Conservation (phyloP, 2,113 vertebrate species). For the Naja naja region DNA sequence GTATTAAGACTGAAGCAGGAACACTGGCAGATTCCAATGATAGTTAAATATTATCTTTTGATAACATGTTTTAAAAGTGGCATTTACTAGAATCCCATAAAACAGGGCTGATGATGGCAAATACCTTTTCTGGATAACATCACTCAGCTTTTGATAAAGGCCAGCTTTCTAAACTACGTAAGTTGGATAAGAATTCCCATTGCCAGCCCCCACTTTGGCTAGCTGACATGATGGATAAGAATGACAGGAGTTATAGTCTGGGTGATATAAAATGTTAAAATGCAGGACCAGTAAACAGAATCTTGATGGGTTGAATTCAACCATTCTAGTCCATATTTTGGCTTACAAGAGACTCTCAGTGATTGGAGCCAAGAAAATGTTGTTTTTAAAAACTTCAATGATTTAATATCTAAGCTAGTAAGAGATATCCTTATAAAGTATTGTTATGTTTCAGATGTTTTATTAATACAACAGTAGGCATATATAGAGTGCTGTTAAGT, state of each 20-base stretch:
- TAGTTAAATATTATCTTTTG: background rate
- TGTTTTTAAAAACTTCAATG: background rate
- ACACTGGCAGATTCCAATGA: background rate
- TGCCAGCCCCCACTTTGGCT: background rate
- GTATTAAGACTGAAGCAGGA: background rate
- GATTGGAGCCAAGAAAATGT: background rate
- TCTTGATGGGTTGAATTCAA: background rate
- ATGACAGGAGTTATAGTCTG: background rate
- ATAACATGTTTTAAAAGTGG: background rate
- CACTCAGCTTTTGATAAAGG: background rate
- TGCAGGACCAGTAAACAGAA: background rate
- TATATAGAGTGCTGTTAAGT: background rate
- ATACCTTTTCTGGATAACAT: background rate
- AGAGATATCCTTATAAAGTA: background rate
- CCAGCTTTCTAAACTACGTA: background rate
- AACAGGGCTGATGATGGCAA: background rate
- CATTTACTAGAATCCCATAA: background rate
- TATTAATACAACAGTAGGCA: background rate
- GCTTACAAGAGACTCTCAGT: background rate
- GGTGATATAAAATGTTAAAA: background rate
- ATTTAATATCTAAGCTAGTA: background rate
- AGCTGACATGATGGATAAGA: background rate
- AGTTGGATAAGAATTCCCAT: background rate
- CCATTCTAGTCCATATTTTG: background rate
- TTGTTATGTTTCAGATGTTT: background rate